phyloP scores from a whole-genome alignment of 1,140 invertebrate species.

The Asobara japonica region DNA sequence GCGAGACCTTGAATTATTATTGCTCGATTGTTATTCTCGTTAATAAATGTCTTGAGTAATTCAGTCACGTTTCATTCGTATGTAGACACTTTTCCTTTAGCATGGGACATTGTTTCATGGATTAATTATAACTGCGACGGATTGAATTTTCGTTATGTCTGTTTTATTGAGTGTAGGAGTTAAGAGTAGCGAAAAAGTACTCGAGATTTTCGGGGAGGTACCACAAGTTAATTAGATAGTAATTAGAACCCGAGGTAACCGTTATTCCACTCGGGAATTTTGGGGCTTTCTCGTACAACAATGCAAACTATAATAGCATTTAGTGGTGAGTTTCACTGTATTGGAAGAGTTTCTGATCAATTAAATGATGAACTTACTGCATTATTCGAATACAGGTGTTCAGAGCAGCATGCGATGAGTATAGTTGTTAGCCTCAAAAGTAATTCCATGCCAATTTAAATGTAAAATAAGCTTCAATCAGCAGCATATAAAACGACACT shows the following conservation, averaged over 20 bases:
- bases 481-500: neutral
- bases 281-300: neutral
- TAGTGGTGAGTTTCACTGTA: neutral
- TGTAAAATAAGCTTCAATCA: neutral
- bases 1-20: neutral
- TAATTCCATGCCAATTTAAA: slow-evolving; percentile 6
- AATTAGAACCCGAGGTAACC: neutral
- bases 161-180: no score
- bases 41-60: neutral
- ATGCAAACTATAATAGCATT: neutral
- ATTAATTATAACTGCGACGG: neutral
- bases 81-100: neutral
- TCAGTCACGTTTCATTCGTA: slow-evolving; percentile 25
- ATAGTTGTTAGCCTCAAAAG: neutral
- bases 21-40: neutral
- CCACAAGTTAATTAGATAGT: neutral
- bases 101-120: neutral
- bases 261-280: neutral
- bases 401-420: neutral
- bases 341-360: neutral
- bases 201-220: neutral
- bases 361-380: neutral
- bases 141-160: no score
- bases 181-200: neutral
- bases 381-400: neutral